Percentiles rank a stretch among this genome's conserved stretches.
Conservation (phyloP, 2,888 invertebrate genomes). For the Aplocera efformata region DNA sequence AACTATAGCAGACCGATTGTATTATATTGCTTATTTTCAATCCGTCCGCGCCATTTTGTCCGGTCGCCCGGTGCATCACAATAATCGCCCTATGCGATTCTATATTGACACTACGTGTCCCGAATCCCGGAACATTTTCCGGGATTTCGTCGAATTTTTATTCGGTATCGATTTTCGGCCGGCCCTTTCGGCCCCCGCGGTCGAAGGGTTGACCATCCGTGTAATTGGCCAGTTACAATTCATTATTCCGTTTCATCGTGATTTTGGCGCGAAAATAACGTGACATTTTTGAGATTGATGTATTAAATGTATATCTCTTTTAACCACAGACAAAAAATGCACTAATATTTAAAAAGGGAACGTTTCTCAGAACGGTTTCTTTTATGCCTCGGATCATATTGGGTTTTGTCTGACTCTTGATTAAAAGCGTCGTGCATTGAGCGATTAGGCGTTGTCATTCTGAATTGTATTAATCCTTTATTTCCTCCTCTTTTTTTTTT, state of each 20-base stretch:
- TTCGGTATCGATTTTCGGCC: constrained; percentile 63
- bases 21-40: constrained; percentile 59
- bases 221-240: constrained; percentile 77
- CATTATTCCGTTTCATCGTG: constrained; percentile 52
- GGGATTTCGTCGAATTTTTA: constrained; percentile 71
- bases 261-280: constrained; percentile 19
- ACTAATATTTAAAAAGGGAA: too few species aligned
- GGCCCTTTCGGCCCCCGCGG: constrained; percentile 43
- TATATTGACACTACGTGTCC: constrained; percentile 76
- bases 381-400: too few species aligned
- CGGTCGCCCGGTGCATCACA: constrained; percentile 68
- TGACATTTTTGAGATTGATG: neutral
- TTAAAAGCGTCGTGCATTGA: too few species aligned
- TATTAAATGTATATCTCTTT: too few species aligned
- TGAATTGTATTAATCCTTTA: too few species aligned
- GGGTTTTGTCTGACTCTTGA: too few species aligned
- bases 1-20: constrained; percentile 7
- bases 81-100: constrained; percentile 70
- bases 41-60: constrained; percentile 56
- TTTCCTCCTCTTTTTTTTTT: too few species aligned
- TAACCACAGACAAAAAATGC: too few species aligned
- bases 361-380: too few species aligned
- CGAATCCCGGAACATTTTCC: constrained; percentile 66
- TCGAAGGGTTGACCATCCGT: constrained; percentile 72
- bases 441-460: too few species aligned